Evolutionary conservation across 2,888 invertebrate species (phyloP).

Genomic region (Nemotelus pantherinus): DNA sequence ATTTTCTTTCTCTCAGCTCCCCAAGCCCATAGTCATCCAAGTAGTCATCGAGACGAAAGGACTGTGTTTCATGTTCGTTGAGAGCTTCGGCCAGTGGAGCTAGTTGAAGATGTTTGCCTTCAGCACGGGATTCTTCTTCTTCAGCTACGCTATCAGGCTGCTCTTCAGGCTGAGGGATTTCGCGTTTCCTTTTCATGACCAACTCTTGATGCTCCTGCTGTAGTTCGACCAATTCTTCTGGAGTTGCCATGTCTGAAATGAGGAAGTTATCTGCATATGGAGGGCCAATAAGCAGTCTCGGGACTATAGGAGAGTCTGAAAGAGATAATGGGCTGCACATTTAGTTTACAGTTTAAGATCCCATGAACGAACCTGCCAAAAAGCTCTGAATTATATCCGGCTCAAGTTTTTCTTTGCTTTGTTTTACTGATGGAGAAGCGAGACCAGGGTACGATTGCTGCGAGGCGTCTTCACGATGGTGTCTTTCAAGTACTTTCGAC

Average conservation of each 20-base stretch:
- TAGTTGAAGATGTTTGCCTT: slow-evolving; percentile 27
- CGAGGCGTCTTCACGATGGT: no score
- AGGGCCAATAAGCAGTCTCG: background rate
- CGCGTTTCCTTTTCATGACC: slow-evolving; percentile 39
- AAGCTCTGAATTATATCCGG: no score
- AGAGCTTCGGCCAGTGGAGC: slow-evolving; percentile 26
- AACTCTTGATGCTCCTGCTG: background rate
- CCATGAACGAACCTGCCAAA: no score
- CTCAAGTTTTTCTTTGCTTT: no score
- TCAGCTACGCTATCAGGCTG: background rate
- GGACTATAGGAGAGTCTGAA: background rate
- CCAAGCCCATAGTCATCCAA: slow-evolving; percentile 12
- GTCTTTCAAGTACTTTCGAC: background rate
- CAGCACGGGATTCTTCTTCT: background rate
- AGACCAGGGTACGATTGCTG: no score
- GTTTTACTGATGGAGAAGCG: no score
- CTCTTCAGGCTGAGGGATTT: slow-evolving; percentile 34
- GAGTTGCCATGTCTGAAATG: background rate
- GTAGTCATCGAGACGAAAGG: slow-evolving; percentile 6
- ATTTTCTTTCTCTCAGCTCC: slow-evolving; percentile 1
- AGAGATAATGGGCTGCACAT: background rate
- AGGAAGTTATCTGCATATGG: slow-evolving; percentile 15
- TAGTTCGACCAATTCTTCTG: background rate
- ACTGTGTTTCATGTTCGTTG: background rate
- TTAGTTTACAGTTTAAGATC: no score